Evolutionary conservation across 2,888 invertebrate species (phyloP).

Genomic region (Aphrophora alni): DNA sequence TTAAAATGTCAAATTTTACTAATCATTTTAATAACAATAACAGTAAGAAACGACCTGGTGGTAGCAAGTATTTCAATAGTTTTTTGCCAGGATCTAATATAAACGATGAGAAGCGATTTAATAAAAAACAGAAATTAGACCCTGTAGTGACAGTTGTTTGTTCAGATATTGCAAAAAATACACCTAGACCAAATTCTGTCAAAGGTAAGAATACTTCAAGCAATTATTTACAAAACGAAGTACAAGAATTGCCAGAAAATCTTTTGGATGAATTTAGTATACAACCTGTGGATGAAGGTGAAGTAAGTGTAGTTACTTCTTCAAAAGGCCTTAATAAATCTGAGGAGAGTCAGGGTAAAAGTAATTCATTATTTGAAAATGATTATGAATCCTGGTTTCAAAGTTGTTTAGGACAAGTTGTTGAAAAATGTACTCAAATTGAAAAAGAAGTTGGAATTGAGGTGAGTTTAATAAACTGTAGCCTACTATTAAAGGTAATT

Average conservation of each 20-base stretch:
- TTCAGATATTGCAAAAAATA: background rate
- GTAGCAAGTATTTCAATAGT: background rate
- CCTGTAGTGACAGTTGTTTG: background rate
- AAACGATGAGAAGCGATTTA: background rate
- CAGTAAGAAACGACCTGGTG: background rate
- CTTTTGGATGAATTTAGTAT: too few species aligned
- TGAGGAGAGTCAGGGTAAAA: background rate
- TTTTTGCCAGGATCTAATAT: background rate
- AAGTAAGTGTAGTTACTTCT: background rate
- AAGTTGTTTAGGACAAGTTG: background rate
- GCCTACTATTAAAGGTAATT: too few species aligned
- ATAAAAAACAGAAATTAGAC: background rate
- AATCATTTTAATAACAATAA: background rate
- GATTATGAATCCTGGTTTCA: background rate
- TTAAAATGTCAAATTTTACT: background rate
- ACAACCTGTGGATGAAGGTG: too few species aligned
- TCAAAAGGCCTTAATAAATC: background rate
- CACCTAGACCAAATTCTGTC: too few species aligned
- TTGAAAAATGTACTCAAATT: background rate
- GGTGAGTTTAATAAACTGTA: background rate
- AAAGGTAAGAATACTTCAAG: too few species aligned
- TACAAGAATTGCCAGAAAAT: too few species aligned
- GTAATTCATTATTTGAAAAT: background rate
- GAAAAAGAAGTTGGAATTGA: background rate
- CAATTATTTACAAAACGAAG: too few species aligned